Base-by-base conservation (phyloP, 2,888 invertebrate genomes). In the Mythimna lalbum region DNA sequence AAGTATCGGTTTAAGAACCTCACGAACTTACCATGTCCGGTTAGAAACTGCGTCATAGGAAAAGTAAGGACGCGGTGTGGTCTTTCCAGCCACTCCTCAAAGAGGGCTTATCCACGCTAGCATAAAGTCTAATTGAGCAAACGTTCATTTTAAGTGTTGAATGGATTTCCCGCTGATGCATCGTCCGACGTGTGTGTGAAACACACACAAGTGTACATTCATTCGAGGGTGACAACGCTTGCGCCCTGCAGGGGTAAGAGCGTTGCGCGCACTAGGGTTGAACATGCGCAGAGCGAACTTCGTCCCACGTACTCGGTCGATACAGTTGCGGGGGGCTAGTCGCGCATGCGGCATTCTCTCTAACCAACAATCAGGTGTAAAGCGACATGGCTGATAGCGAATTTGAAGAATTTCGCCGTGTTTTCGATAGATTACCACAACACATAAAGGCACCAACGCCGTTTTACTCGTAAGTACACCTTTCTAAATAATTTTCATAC, bases 391-490 rank as follows among this genome's bases (percentile, higher is more conserved):
- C 98, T 90, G 99, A 99, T 96, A 98, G 97, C 93, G 98, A 99
- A 96, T 99, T 98, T 96, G 98, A 99, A 95, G 98, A 99, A 97
- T 98, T 99, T 96, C 97, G 98, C 89, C 97, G 98, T 89, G 97
- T 97, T 93, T 98, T 98, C 94, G 98, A 98, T 89, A 97, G 97
- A 95, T 96, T 98, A 92, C 97, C 98, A 74, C 98, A 98, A 91
- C 97, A 97, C 89, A 97, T 97, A 83, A 98, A 97, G 92, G 97
- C 97, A 63, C 97, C 98, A 67, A 97, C 98, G 86, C 98, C 98
- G 72, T 98, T 98, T 95, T 99, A 98, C 94, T 98, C 98, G 98
- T 98, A 97, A 98, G 98, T 97, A 86, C 69, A 86, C 55, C 56
- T 83, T 81, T 79, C 49, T 21, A 43, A 66, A 76, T 62, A 60